Evolutionary conservation across 1,140 invertebrate species (phyloP).

Genomic region (Philotrypesis tridentata): DNA sequence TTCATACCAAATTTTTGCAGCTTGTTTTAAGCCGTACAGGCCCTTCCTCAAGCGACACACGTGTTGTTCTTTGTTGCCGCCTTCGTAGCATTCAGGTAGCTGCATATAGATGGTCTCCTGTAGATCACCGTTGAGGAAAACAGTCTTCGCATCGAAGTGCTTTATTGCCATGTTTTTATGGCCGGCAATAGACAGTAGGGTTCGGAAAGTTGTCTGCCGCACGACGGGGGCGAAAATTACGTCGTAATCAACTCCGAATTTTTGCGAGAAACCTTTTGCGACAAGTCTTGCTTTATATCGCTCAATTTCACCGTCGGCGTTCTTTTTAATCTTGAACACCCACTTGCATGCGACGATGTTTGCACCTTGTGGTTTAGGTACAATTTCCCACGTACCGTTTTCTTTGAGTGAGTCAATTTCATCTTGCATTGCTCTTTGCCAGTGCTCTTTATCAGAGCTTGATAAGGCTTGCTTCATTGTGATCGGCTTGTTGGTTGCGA

Average conservation of each 20-base stretch:
- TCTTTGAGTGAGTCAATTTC: background rate
- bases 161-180: background rate
- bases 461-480: background rate
- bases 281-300: background rate
- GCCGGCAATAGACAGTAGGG: background rate
- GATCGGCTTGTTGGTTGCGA: background rate
- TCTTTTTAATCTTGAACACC: background rate
- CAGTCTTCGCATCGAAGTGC: constrained; percentile 3
- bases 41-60: background rate
- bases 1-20: background rate
- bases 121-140: background rate
- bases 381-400: background rate
- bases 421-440: background rate
- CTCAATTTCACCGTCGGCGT: background rate
- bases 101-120: background rate
- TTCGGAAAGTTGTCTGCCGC: background rate
- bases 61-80: background rate
- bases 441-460: background rate
- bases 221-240: background rate
- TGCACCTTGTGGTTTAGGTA: background rate
- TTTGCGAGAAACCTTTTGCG: background rate
- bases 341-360: background rate
- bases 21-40: background rate
- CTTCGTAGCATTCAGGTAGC: background rate
- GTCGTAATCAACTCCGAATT: background rate